Percentiles rank a stretch among this genome's conserved stretches.
Evolutionary conservation across 2,888 invertebrate species (phyloP).

Genomic region (Escarpia spicata): DNA sequence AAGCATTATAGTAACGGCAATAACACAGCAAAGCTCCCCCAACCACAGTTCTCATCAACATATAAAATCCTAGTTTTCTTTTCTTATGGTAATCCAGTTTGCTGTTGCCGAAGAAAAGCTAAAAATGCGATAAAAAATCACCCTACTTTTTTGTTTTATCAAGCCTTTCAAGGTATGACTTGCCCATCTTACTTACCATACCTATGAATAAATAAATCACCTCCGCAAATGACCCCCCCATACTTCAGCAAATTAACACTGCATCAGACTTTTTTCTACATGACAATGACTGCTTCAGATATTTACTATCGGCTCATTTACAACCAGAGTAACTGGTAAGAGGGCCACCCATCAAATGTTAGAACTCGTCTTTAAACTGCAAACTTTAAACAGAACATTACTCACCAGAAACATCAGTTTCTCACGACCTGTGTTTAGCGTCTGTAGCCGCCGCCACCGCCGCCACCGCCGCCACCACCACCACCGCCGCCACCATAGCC

Average conservation of each 20-base stretch:
- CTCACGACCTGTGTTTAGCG: background rate
- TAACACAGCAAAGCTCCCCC: conserved; percentile 6
- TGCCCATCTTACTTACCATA: background rate
- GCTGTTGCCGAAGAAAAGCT: background rate
- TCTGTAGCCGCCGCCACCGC: background rate
- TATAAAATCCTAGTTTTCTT: background rate
- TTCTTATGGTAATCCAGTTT: background rate
- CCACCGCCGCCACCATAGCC: background rate
- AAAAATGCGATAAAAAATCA: background rate
- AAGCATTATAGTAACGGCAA: conserved; percentile 13
- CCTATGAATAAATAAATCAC: background rate
- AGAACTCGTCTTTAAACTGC: background rate
- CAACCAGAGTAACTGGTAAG: background rate
- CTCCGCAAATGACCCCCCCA: background rate
- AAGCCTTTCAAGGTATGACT: too few relatives aligned
- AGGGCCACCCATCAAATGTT: background rate
- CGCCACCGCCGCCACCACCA: background rate
- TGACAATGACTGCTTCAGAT: background rate
- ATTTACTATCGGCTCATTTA: background rate
- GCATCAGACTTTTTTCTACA: background rate
- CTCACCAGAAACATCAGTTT: conserved; percentile 12
- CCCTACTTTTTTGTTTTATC: background rate
- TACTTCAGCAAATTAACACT: too few relatives aligned
- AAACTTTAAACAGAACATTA: background rate
- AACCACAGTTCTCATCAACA: conserved; percentile 10